These are phyloP conservation scores for Enteromius thamalakanensis DNA, from an alignment of 2,797 vertebrate species.

Conservation along the genomic window DNA sequence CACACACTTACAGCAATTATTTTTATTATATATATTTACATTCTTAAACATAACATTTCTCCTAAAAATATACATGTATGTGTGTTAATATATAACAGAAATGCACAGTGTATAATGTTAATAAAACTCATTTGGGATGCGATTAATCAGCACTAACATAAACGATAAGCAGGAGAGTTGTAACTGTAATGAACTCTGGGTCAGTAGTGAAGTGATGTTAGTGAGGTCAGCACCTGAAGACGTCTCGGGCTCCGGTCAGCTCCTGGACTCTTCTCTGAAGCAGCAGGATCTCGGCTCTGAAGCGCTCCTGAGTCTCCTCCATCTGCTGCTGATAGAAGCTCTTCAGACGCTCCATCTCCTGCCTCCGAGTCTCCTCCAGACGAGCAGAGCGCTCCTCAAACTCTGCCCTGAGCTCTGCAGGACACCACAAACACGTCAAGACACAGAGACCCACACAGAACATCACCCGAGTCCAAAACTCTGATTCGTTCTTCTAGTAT, in stretches of 20 bases:
- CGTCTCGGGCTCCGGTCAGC: constrained; percentile 63
- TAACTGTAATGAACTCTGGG: neutral
- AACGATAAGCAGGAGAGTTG: too few relatives aligned
- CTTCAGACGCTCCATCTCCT: constrained; percentile 81
- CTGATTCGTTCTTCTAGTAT: neutral
- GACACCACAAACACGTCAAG: neutral
- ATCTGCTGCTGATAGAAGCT: constrained; percentile 82
- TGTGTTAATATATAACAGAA: too few relatives aligned
- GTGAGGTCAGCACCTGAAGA: constrained; percentile 74
- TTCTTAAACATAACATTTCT: too few relatives aligned
- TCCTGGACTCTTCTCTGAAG: constrained; percentile 80
- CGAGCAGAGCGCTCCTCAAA: constrained; percentile 73
- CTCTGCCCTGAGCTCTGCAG: constrained; percentile 71
- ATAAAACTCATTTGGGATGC: too few relatives aligned
- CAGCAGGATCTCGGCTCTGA: constrained; percentile 75
- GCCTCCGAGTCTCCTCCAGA: constrained; percentile 80
- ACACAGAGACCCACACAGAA: neutral
- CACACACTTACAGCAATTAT: too few relatives aligned
- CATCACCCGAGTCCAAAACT: neutral
- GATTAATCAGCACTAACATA: too few relatives aligned
- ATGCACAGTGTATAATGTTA: too few relatives aligned
- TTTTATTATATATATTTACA: too few relatives aligned
- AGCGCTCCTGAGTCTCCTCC: constrained; percentile 80
- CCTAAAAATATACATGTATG: too few relatives aligned
- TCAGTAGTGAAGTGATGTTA: neutral